phyloP scores from a whole-genome alignment of 2,888 invertebrate species.

The Drosophila rubida region DNA sequence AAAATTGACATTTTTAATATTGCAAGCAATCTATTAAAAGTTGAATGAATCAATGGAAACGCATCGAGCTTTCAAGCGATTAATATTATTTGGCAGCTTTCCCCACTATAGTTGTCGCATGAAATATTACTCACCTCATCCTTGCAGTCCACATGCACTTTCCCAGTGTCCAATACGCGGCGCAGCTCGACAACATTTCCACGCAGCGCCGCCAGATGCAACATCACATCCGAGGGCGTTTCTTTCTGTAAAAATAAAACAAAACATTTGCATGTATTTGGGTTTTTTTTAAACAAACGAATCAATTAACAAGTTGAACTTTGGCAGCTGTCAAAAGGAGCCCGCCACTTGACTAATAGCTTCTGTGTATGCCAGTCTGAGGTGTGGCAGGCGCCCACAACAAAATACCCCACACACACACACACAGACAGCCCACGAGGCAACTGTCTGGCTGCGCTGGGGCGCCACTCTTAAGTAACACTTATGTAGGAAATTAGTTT shows the following conservation, averaged over 20 bases:
- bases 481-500: slow-evolving; percentile 48
- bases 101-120: not conserved
- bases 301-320: slow-evolving; percentile 45
- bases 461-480: slow-evolving; percentile 31
- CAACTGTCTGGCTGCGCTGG: slow-evolving; percentile 23
- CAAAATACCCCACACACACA: not conserved
- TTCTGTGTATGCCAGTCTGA: not conserved
- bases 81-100: too few species aligned
- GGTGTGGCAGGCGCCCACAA: not conserved
- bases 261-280: not conserved
- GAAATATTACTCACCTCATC: slow-evolving; percentile 90
- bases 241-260: slow-evolving; percentile 90
- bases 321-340: slow-evolving; percentile 51
- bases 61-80: too few species aligned
- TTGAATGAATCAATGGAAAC: too few species aligned
- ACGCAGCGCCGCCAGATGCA: slow-evolving; percentile 95
- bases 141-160: slow-evolving; percentile 97
- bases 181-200: slow-evolving; percentile 92
- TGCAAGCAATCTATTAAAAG: too few species aligned
- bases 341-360: slow-evolving; percentile 31
- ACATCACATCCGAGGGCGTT: slow-evolving; percentile 95
- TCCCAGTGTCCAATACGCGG: slow-evolving; percentile 94
- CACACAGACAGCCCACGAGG: slow-evolving; percentile 9
- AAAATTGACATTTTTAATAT: too few species aligned
- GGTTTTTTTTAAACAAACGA: slow-evolving; percentile 27